Percentiles rank a stretch among this genome's conserved stretches.
These are phyloP conservation scores for Thumatha senex DNA, from an alignment of 2,888 invertebrate genomes.

Conservation along the genomic window DNA sequence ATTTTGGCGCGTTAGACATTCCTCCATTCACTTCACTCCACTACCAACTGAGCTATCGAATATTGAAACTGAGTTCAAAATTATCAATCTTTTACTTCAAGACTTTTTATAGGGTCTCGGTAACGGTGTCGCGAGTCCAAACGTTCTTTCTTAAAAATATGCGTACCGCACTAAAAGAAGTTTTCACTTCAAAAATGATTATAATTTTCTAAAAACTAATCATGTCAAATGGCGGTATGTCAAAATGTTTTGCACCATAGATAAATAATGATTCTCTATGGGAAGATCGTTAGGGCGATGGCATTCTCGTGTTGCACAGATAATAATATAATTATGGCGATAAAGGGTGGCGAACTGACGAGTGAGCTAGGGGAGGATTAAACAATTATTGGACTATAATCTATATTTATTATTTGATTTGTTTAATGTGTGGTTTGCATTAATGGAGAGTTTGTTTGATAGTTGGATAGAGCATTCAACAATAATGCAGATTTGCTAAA, in stretches of 20 bases:
- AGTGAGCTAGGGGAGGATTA: slow-evolving; percentile 19
- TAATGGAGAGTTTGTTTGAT: too few relatives aligned
- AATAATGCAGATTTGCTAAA: too few relatives aligned
- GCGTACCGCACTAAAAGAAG: too few relatives aligned
- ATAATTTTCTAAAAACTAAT: slow-evolving; percentile 18
- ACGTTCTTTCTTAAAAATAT: too few relatives aligned
- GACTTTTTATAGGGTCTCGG: too few relatives aligned
- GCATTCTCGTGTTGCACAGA: slow-evolving; percentile 30
- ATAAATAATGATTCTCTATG: slow-evolving; percentile 14
- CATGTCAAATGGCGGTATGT: slow-evolving; percentile 8
- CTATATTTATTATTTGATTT: slow-evolving; percentile 9
- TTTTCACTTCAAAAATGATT: neutral
- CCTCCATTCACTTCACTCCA: too few relatives aligned
- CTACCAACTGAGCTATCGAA: too few relatives aligned
- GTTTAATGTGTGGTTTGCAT: slow-evolving; percentile 6
- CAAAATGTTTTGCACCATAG: slow-evolving; percentile 30
- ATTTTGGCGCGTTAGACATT: too few relatives aligned
- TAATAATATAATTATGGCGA: slow-evolving; percentile 31
- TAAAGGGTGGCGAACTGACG: slow-evolving; percentile 9
- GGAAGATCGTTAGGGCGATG: slow-evolving; percentile 25
- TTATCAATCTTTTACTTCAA: too few relatives aligned
- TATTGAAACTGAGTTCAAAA: too few relatives aligned
- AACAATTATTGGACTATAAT: slow-evolving; percentile 19
- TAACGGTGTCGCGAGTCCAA: too few relatives aligned
- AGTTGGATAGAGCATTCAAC: too few relatives aligned